Percentiles rank a stretch among this genome's conserved stretches.
phyloP scores from a whole-genome alignment of 1,140 invertebrate genomes.

The Phocides pigmalion region DNA sequence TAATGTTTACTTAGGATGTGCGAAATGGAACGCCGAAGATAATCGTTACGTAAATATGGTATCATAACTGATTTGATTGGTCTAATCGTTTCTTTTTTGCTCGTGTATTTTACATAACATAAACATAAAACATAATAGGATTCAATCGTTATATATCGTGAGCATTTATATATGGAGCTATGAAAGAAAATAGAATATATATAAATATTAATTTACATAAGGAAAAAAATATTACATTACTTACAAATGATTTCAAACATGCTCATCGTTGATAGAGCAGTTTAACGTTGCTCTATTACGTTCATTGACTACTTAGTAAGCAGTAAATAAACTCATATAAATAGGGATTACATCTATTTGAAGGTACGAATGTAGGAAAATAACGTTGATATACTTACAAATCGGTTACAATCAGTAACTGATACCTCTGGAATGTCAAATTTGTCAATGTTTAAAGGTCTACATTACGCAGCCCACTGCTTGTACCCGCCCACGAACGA shows the following conservation, averaged over 20 bases:
- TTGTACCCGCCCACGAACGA: conserved; percentile 53
- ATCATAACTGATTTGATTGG: background rate
- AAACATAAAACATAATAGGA: too few species aligned
- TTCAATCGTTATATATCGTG: too few species aligned
- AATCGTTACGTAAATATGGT: conserved; percentile 14
- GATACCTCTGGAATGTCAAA: conserved; percentile 30
- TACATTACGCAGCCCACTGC: conserved; percentile 45
- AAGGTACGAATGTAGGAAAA: conserved; percentile 3
- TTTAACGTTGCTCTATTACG: too few species aligned
- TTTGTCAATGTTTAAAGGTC: conserved; percentile 47
- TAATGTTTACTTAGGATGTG: conserved; percentile 66
- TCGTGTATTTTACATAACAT: background rate
- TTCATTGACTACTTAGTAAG: background rate
- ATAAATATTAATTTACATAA: too few species aligned
- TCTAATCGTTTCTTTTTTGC: conserved; percentile 2
- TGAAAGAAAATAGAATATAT: too few species aligned
- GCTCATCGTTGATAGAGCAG: too few species aligned
- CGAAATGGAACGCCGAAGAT: conserved; percentile 30
- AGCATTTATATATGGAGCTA: too few species aligned
- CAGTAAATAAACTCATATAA: conserved; percentile 2
- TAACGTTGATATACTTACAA: conserved; percentile 2
- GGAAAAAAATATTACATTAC: background rate
- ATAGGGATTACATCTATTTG: background rate
- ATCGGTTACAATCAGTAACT: conserved; percentile 11
- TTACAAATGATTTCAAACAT: background rate